Base-by-base conservation (phyloP, 2,888 invertebrate genomes). In the Eilema caniola region DNA sequence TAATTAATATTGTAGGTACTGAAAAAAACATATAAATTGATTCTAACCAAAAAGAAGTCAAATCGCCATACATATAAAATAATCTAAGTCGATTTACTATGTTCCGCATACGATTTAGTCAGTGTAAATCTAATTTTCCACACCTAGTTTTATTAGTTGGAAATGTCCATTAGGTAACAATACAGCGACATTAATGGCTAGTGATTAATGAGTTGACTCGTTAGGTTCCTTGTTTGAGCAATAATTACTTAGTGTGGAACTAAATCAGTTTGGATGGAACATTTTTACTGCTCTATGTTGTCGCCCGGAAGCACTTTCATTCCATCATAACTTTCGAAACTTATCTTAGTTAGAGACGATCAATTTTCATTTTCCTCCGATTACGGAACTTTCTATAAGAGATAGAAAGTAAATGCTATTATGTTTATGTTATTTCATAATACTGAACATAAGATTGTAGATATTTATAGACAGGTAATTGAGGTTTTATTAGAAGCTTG, bases 331-430 rank as follows among this genome's bases (percentile, higher is more conserved):
- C 92, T 93, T 94, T 88, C 84, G 85, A 89, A 93, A 94, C 92
- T 94, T 94, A 92, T 93, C 92, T 92, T 92, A 91, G 93, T 93
- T 92, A 92, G 90, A 81, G 87, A 87, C 89, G 90, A 94, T 95
- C 94, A 94, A 94, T 95, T 95, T 93, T 94, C 93, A 93, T 95
- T 94, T 90, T 88, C 89, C 85, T 85, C 85, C 89, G 88, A 93
- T 93, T 91, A 92, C 87, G 87, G 85, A 87, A 66, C 87, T 87
- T 90, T 88, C 87, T 89, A 86, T 83, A 89, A 86, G 88, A 87
- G 88, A 88, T 83, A 82, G 83, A 81, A 83, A 80, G 78, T 53
- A 83, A 84, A 83, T 80, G 73, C 66, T 79, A 77, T 83, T 83
- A 82, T 76, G 77, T 80, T 75, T 66, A 70, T 83, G 71, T 71